Percentiles rank a stretch among this genome's conserved stretches.
Conservation (phyloP, 2,797 vertebrate species). For the Myotis daubentonii region DNA sequence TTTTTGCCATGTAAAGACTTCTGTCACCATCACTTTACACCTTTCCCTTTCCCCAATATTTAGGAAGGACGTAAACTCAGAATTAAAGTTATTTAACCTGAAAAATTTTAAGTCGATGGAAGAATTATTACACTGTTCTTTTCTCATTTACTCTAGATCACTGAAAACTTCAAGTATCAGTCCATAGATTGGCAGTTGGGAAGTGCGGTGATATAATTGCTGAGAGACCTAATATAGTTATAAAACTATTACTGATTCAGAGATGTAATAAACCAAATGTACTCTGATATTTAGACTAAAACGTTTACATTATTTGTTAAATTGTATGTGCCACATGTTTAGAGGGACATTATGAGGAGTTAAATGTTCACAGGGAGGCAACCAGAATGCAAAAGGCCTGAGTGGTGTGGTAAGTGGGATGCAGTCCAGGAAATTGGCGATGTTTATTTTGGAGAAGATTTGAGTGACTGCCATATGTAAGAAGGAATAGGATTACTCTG, state of each 20-base stretch:
- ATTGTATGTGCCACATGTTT: neutral
- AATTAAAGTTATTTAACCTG: slow-evolving; percentile 22
- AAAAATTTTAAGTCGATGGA: slow-evolving; percentile 9
- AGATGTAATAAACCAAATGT: neutral
- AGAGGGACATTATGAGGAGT: neutral
- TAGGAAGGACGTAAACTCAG: slow-evolving; percentile 37
- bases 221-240: neutral
- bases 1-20: slow-evolving; percentile 35
- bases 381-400: neutral
- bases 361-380: neutral
- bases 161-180: neutral
- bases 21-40: slow-evolving; percentile 20
- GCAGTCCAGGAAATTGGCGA: neutral
- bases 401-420: neutral
- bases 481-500: neutral
- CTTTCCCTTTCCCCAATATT: neutral
- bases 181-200: neutral
- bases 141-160: slow-evolving; percentile 24
- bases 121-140: slow-evolving; percentile 26
- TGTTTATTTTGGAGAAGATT: slow-evolving; percentile 35
- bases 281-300: neutral
- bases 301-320: slow-evolving; percentile 23
- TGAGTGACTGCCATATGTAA: neutral
- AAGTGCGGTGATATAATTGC: slow-evolving; percentile 17
- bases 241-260: slow-evolving; percentile 7